Percentiles rank a stretch among this genome's conserved stretches.
These are phyloP conservation scores for Chloropsis cyanopogon DNA, from an alignment of 2,113 vertebrate species.

Conservation along the genomic window DNA sequence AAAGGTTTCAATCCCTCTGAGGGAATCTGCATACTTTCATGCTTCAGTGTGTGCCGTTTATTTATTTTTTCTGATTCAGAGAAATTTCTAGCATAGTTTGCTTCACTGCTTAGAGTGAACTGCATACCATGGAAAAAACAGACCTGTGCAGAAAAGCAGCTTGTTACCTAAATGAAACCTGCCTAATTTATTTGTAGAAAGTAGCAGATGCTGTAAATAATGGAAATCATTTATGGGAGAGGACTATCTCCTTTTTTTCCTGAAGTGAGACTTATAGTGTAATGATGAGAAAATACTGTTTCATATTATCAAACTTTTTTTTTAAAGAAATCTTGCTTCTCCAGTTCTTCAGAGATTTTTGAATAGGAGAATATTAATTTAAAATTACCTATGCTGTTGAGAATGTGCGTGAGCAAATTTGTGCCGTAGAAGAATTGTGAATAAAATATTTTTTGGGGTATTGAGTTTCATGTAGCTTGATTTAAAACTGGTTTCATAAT, in stretches of 20 bases:
- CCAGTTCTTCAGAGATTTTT: not conserved
- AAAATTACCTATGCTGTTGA: not conserved
- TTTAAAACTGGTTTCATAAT: not conserved
- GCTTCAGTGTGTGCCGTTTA: not conserved
- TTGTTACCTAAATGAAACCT: not conserved
- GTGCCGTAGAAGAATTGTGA: not conserved
- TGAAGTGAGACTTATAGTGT: not conserved
- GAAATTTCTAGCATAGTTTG: not conserved
- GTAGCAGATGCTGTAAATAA: not conserved
- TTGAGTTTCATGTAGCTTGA: not conserved
- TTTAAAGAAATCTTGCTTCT: not conserved
- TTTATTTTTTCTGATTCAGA: not conserved
- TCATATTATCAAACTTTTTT: not conserved
- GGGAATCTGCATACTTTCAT: not conserved
- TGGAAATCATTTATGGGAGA: not conserved
- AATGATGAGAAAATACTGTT: not conserved
- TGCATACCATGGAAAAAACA: not conserved
- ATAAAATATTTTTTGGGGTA: not conserved
- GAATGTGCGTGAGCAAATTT: not conserved
- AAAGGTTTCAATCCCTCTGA: not conserved
- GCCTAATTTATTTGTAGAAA: not conserved
- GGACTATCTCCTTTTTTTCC: not conserved
- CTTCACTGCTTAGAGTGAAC: not conserved
- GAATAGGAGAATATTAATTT: not conserved
- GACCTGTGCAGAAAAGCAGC: not conserved